Evolutionary conservation across 2,797 vertebrate genomes (phyloP), one percentile per base, ranked within the genome.

Genomic region (Peromyscus attwateri): DNA sequence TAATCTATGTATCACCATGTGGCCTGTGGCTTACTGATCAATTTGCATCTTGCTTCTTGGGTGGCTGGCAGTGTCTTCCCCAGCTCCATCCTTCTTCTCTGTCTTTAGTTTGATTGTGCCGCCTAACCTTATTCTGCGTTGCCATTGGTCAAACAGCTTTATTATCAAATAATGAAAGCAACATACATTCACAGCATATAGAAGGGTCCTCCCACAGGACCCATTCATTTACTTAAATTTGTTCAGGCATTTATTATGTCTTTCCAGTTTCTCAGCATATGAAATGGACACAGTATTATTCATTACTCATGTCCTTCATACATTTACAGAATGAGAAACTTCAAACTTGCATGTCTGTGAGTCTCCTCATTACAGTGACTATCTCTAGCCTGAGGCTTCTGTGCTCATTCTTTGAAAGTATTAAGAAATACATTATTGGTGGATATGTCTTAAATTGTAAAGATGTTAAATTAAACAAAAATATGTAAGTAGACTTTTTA

Each of bases 361-460:
- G 79, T 94, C 84, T 91, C 64, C 64, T 90, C 4, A 85, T 85
- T 89, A 76, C 17, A 77, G n/a, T 89, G 84, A 85, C 77, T 87
- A 55, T 3, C 3, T 77, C 49, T 83, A 68, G 25, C 49, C 85
- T 85, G 79, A 89, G 79, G 37, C 6, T 12, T 71, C 64, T 5
- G 27, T 52, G 11, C 34, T 85, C 76, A 3, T 85, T 52, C n/a
- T 81, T 57, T 92, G 31, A 91, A 82, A 16, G 1, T 21, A 57
- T 68, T 82, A 79, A 80, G 79, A 89, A 77, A 14, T 88, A 5
- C n/a, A 5, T 68, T 77, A 23, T 73, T 76, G 34, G 49, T 52
- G 49, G 49, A 11, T 52, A 52, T 70, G 46, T 95, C 34, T 87
- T 64, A 95, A 94, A 91, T 12, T 91, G 6, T 31, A 87, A 82